phyloP scores from a whole-genome alignment of 2,797 vertebrate species.

The Melanotaenia maccullochi region DNA sequence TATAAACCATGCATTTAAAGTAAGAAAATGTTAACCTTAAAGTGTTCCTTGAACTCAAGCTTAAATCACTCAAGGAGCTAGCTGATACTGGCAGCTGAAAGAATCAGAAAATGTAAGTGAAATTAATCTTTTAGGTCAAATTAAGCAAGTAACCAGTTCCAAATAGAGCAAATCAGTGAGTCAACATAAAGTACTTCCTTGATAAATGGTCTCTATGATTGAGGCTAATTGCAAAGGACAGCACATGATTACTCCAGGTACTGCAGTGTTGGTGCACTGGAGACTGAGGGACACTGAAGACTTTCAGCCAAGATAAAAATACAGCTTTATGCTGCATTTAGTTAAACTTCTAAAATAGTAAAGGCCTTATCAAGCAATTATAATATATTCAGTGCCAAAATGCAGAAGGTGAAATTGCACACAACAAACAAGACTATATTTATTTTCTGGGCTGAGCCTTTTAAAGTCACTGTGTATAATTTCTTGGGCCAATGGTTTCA shows the following conservation, averaged over 20 bases:
- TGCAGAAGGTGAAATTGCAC: not conserved
- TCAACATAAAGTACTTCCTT: not conserved
- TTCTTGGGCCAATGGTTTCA: constrained; percentile 27
- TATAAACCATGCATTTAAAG: too few relatives aligned
- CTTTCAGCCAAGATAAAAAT: not conserved
- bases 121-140: not conserved
- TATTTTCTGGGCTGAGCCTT: constrained; percentile 7
- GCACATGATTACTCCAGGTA: not conserved
- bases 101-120: too few relatives aligned
- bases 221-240: constrained; percentile 10
- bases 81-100: too few relatives aligned
- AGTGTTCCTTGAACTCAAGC: too few relatives aligned
- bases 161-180: not conserved
- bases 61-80: too few relatives aligned
- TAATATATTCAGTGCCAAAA: not conserved
- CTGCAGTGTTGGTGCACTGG: not conserved
- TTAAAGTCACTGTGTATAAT: constrained; percentile 16
- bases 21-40: too few relatives aligned
- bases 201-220: not conserved
- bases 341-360: not conserved
- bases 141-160: not conserved
- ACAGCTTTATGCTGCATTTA: not conserved
- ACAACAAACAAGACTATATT: not conserved
- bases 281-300: not conserved
- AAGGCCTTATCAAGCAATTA: not conserved